These are phyloP conservation scores for Lottia gigantea DNA, from an alignment of 2,888 invertebrate species.

Conservation along the genomic window DNA sequence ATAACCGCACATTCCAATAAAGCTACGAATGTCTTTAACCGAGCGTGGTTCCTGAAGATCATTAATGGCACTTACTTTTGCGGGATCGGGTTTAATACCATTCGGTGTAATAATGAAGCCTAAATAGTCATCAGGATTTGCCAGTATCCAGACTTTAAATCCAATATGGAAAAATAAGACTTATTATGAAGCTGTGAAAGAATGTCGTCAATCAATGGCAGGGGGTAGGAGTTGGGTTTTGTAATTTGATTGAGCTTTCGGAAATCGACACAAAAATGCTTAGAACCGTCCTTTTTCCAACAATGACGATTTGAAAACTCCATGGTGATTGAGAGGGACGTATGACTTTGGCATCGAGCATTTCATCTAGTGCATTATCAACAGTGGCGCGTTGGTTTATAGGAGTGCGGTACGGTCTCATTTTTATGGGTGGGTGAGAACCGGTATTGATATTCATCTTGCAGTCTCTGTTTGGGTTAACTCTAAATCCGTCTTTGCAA, in stretches of 20 bases:
- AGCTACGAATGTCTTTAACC: constrained; percentile 1
- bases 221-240: not conserved
- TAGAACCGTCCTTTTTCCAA: not conserved
- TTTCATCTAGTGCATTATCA: not conserved
- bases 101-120: not conserved
- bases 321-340: not conserved
- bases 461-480: not conserved
- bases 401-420: not conserved
- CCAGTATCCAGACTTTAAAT: constrained; percentile 16
- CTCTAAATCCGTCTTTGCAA: not conserved
- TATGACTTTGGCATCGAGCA: not conserved
- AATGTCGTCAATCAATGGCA: constrained; percentile 1
- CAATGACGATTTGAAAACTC: not conserved
- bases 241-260: constrained; percentile 13
- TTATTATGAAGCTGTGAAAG: constrained; percentile 1
- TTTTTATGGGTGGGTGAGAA: not conserved
- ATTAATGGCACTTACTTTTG: not conserved
- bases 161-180: constrained; percentile 6
- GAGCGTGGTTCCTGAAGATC: not conserved
- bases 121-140: constrained; percentile 13
- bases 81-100: constrained; percentile 4
- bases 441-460: constrained; percentile 9
- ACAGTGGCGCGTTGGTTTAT: not conserved
- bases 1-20: constrained; percentile 15
- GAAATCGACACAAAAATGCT: not conserved